phyloP scores from a whole-genome alignment of 2,888 invertebrate genomes.

The Eupithecia subfuscata region DNA sequence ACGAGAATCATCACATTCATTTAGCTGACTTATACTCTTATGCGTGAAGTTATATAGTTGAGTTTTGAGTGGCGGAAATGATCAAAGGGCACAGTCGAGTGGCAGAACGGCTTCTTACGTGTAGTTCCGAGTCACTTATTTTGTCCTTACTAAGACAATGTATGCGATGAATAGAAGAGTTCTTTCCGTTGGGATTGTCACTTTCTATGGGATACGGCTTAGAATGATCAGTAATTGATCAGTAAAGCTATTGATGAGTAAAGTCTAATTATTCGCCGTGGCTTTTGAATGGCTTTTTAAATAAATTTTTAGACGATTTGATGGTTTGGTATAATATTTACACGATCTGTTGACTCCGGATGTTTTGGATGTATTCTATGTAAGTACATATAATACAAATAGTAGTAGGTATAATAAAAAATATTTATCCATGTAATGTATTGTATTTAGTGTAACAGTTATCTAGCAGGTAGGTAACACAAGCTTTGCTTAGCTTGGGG shows the following conservation, averaged over 20 bases:
- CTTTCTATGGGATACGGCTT: neutral
- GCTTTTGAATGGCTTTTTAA: too few species aligned
- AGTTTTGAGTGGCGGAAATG: constrained; percentile 40
- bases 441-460: too few species aligned
- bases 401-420: too few species aligned
- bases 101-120: constrained; percentile 67
- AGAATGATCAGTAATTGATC: neutral
- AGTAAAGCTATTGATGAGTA: neutral
- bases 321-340: too few species aligned
- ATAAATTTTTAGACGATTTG: too few species aligned
- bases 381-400: too few species aligned
- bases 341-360: too few species aligned
- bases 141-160: constrained; percentile 79
- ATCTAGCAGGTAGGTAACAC: too few species aligned
- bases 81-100: constrained; percentile 63
- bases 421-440: too few species aligned
- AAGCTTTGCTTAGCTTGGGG: too few species aligned
- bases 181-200: constrained; percentile 33
- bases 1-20: constrained; percentile 18
- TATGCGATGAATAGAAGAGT: constrained; percentile 72
- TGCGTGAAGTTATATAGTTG: constrained; percentile 28
- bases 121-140: constrained; percentile 76
- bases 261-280: too few species aligned
- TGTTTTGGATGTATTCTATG: too few species aligned
- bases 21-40: constrained; percentile 40